Evolutionary conservation across 1,140 invertebrate species (phyloP).

Genomic region (Micrasema longulum): DNA sequence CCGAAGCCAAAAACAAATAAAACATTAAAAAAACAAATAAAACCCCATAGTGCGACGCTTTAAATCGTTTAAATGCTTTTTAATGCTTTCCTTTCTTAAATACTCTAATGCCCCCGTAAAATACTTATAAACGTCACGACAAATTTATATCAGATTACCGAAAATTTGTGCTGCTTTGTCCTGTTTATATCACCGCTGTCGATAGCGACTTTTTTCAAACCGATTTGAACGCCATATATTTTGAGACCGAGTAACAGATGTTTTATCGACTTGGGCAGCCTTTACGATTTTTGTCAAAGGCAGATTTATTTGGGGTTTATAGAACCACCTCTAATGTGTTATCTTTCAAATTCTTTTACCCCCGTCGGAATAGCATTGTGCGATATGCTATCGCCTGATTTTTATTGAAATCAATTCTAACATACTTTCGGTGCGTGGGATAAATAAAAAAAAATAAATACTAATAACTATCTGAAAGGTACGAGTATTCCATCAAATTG

Average conservation of each 20-base stretch:
- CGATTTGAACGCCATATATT: slow-evolving; percentile 35
- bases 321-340: background rate
- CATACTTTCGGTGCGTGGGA: too few species aligned
- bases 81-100: slow-evolving; percentile 46
- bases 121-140: slow-evolving; percentile 53
- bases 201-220: slow-evolving; percentile 26
- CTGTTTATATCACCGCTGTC: slow-evolving; percentile 51
- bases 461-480: too few species aligned
- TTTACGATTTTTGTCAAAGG: slow-evolving; percentile 30
- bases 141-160: slow-evolving; percentile 54
- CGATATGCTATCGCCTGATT: too few species aligned
- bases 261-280: slow-evolving; percentile 21
- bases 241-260: slow-evolving; percentile 26
- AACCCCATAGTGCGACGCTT: slow-evolving; percentile 27
- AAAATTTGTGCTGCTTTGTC: slow-evolving; percentile 52
- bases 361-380: background rate
- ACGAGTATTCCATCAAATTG: too few species aligned
- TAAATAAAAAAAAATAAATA: too few species aligned
- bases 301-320: slow-evolving; percentile 27
- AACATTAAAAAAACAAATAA: slow-evolving; percentile 42
- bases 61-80: slow-evolving; percentile 42
- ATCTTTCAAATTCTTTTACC: background rate
- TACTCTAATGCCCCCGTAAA: slow-evolving; percentile 45
- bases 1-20: slow-evolving; percentile 33
- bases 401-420: too few species aligned